Evolutionary conservation across 2,113 vertebrate genomes (phyloP), one percentile per base, ranked within the genome.

Genomic region (Corydoras sp.): DNA sequence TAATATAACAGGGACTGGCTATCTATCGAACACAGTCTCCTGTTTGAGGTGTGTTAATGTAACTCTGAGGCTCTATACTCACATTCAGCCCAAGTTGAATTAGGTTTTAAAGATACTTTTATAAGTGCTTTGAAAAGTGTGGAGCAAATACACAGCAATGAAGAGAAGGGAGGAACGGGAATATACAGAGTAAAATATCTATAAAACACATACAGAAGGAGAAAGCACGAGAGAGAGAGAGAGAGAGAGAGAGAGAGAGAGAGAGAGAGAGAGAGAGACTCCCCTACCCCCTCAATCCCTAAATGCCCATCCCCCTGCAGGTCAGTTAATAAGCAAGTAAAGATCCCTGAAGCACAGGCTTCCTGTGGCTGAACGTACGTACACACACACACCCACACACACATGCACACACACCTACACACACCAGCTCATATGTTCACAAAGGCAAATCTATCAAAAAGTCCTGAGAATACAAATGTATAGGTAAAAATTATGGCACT

Each of bases 381-480:
- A 81, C 81, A 82, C 77, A 82, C 74, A 62, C 60, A 71, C 68
- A 69, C 71, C 61, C 48, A 65, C 65, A 74, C 67, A 72, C 69
- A 71, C 62, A 73, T 66, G 75, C 69, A 66, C 56, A 72, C 64
- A 73, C 18, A 62, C 14, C 24, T 13, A 65, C 61, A 50, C 69
- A 56, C 53, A 62, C 15, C 53, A 14, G 32, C 29, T 55, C n/a
- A 63, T 54, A 43, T 43, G 35, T 43, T 43, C 4, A 65, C 65
- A 77, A 29, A 48, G 24, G 35, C 59, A 54, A 7, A 66, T 5
- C 8, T 14, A 65, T 18, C 13, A 56, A 2, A 15, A n/a, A 58
- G 7, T 50, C 35, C 35, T 5, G 7, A 43, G 35, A 2, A 43
- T 43, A 43, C 35, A 43, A 43, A 43, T n/a, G 7, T 43, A 43